A percentile compares a stretch with the other conserved stretches of the same genome.
Conservation (phyloP, 1,140 invertebrate genomes). For the Neelides sp. region DNA sequence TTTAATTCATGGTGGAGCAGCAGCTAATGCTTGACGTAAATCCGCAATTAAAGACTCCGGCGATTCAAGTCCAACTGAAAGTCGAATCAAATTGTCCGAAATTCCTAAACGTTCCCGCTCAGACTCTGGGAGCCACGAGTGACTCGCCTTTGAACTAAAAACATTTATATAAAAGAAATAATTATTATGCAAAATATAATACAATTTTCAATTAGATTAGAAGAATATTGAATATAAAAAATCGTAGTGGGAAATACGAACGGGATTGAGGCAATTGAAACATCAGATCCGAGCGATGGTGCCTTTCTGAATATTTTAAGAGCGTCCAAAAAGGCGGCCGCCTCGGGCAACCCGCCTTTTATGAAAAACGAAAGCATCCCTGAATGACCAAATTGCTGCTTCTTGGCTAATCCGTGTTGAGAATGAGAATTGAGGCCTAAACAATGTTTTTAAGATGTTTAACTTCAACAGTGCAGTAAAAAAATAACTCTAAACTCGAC, state of each 20-base stretch:
- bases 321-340: slow-evolving; percentile 38
- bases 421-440: slow-evolving; percentile 47
- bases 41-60: slow-evolving; percentile 73
- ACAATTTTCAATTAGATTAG: background rate
- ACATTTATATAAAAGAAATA: background rate
- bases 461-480: too few relatives aligned
- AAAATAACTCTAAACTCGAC: too few relatives aligned
- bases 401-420: slow-evolving; percentile 46
- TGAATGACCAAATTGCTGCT: slow-evolving; percentile 46
- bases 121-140: slow-evolving; percentile 23
- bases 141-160: slow-evolving; percentile 24
- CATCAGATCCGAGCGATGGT: slow-evolving; percentile 22
- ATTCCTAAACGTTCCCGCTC: slow-evolving; percentile 54
- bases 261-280: background rate
- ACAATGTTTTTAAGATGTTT: too few relatives aligned
- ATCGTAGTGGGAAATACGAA: background rate
- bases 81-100: slow-evolving; percentile 67
- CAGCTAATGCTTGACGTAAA: slow-evolving; percentile 55
- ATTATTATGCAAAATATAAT: background rate
- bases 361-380: slow-evolving; percentile 51
- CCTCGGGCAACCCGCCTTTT: slow-evolving; percentile 42
- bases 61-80: slow-evolving; percentile 87
- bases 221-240: background rate
- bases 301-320: slow-evolving; percentile 23
- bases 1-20: slow-evolving; percentile 7